A percentile compares a stretch with the other conserved stretches of the same genome.
These are phyloP conservation scores for Heliangelus exortis DNA, from an alignment of 2,797 vertebrate genomes.

Conservation along the genomic window DNA sequence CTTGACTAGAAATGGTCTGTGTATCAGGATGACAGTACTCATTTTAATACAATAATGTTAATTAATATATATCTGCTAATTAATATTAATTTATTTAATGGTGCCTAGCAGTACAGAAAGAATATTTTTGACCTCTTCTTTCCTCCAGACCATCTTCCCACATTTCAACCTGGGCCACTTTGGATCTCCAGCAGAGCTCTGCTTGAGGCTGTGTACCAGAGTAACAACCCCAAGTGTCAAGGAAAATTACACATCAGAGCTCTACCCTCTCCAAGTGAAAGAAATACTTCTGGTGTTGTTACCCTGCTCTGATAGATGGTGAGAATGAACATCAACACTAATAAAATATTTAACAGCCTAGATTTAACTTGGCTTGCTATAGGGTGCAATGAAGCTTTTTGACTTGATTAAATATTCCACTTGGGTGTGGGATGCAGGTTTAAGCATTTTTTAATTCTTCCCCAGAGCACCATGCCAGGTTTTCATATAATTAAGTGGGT, in stretches of 20 bases:
- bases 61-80: too few species aligned
- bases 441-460: constrained; percentile 39
- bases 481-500: constrained; percentile 57
- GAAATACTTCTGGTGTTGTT: not conserved
- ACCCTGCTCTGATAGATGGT: not conserved
- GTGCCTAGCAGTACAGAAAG: not conserved
- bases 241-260: not conserved
- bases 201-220: not conserved
- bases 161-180: not conserved
- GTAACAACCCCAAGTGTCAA: not conserved
- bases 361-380: constrained; percentile 8
- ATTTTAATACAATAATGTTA: not conserved
- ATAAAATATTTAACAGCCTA: constrained; percentile 51
- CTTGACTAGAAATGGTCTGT: not conserved
- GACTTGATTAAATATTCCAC: constrained; percentile 57
- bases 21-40: not conserved
- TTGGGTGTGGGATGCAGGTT: constrained; percentile 29
- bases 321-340: not conserved
- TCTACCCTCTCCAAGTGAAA: not conserved
- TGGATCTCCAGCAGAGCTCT: not conserved
- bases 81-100: not conserved
- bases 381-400: constrained; percentile 28
- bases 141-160: not conserved
- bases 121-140: not conserved
- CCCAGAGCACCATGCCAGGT: constrained; percentile 45